Percentiles rank a stretch among this genome's conserved stretches.
Conservation (phyloP, 2,113 vertebrate species). For the Peromyscus leucopus region DNA sequence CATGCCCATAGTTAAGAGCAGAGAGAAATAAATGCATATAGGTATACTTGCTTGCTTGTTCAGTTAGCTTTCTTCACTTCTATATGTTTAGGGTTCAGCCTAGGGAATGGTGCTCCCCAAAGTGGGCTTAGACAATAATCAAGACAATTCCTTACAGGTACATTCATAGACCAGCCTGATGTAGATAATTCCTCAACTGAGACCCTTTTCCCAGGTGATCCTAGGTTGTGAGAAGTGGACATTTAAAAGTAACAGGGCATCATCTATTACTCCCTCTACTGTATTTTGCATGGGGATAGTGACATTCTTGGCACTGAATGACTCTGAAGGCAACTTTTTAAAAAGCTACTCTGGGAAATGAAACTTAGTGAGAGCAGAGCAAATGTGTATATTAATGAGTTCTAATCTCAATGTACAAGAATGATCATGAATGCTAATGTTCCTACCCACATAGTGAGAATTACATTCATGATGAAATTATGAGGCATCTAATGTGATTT, state of each 20-base stretch:
- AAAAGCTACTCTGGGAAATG: background rate
- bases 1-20: background rate
- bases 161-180: background rate
- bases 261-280: background rate
- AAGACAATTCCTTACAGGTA: background rate
- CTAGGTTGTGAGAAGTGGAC: background rate
- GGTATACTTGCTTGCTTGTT: background rate
- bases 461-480: conserved; percentile 11
- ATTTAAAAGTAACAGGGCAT: background rate
- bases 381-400: background rate
- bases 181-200: background rate
- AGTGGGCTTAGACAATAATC: background rate
- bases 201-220: background rate
- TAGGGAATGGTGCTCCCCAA: background rate
- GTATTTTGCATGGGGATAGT: background rate
- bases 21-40: background rate
- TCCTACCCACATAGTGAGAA: background rate
- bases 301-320: background rate
- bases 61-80: background rate
- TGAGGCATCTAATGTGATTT: conserved; percentile 30
- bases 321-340: background rate
- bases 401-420: background rate
- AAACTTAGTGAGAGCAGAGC: background rate
- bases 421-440: background rate
- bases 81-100: background rate